Evolutionary conservation across 2,888 invertebrate species (phyloP).

Genomic region (Pristionchus mayeri): DNA sequence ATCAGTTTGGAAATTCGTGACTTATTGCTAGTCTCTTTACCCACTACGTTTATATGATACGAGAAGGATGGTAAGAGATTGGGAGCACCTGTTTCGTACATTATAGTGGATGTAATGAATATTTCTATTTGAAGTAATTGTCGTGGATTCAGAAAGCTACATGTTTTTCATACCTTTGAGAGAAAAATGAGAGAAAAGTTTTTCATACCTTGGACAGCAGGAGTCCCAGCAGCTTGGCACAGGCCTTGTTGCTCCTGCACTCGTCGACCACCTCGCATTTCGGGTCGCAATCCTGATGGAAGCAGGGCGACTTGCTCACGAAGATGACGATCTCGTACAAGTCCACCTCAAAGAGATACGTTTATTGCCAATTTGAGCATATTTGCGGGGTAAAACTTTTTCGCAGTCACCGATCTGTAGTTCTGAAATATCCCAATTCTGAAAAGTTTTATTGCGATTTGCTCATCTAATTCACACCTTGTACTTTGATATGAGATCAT

Average conservation of each 20-base stretch:
- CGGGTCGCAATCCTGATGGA: conserved; percentile 76
- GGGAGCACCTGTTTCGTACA: neutral
- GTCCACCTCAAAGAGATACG: conserved; percentile 67
- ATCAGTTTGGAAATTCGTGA: no score
- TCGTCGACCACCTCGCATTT: conserved; percentile 76
- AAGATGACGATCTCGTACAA: conserved; percentile 76
- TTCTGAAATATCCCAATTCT: no score
- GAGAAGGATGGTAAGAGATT: neutral
- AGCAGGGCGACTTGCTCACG: conserved; percentile 76
- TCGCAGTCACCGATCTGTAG: no score
- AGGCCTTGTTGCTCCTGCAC: conserved; percentile 75
- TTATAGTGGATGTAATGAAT: no score
- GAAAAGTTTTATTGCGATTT: neutral
- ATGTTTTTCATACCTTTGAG: no score
- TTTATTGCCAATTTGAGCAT: neutral
- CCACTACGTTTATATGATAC: no score
- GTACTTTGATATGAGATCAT: conserved; percentile 76
- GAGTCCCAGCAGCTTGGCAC: conserved; percentile 75
- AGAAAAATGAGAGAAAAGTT: neutral
- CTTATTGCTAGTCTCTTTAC: no score
- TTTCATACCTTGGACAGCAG: conserved; percentile 69
- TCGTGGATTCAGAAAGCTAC: no score
- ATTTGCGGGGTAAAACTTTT: no score
- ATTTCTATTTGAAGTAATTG: no score
- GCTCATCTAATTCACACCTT: conserved; percentile 59